Evolutionary conservation across 1,140 invertebrate genomes (phyloP).

Genomic region (Lucilia sericata): DNA sequence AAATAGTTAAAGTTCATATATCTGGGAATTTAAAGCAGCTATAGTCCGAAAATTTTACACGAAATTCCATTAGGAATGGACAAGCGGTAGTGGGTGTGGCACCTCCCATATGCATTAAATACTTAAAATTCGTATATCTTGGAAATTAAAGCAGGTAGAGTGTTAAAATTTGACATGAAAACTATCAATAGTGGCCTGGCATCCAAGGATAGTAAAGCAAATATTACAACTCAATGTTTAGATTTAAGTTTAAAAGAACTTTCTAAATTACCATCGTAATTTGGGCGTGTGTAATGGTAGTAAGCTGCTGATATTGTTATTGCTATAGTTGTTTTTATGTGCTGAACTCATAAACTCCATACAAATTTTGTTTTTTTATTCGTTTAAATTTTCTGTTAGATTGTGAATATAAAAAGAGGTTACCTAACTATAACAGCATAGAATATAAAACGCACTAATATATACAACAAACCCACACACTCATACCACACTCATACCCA

Average conservation of each 20-base stretch:
- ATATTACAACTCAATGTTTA: neutral
- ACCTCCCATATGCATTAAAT: too few relatives aligned
- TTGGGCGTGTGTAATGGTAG: neutral
- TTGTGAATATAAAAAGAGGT: neutral
- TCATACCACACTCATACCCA: too few relatives aligned
- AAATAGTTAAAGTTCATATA: too few relatives aligned
- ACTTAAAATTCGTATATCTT: too few relatives aligned
- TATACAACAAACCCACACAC: neutral
- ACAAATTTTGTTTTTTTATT: neutral
- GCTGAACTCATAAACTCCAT: neutral
- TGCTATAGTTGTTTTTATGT: neutral
- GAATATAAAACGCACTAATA: constrained; percentile 12
- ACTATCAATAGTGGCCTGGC: too few relatives aligned
- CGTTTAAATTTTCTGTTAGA: neutral
- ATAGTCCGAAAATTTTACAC: too few relatives aligned
- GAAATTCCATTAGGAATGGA: too few relatives aligned
- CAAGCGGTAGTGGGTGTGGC: too few relatives aligned
- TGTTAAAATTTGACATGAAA: too few relatives aligned
- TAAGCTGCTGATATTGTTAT: neutral
- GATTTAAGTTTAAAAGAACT: neutral
- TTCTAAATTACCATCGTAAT: neutral
- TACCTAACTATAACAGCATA: constrained; percentile 1
- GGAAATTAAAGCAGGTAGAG: too few relatives aligned
- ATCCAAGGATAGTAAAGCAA: too few relatives aligned
- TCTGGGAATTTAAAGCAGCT: too few relatives aligned